Evolutionary conservation across 2,113 vertebrate species (phyloP).

Genomic region (Corythoichthys haematopterus): DNA sequence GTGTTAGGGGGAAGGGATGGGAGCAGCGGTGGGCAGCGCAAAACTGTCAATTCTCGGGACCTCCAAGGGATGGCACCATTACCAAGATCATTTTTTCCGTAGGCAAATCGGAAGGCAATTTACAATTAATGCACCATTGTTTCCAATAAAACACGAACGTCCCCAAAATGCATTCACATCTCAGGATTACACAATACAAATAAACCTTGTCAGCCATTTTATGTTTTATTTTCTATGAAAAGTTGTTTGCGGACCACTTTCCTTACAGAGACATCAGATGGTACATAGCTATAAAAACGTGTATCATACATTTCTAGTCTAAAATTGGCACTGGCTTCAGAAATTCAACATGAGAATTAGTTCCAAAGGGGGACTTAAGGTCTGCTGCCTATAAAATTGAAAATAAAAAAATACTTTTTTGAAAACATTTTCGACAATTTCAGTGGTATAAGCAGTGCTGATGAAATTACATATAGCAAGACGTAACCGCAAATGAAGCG

Average conservation of each 20-base stretch:
- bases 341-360: neutral
- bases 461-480: conserved; percentile 1
- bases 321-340: conserved; percentile 38
- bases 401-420: neutral
- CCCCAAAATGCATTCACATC: neutral
- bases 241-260: neutral
- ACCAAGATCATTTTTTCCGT: conserved; percentile 14
- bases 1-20: conserved; percentile 25
- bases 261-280: neutral
- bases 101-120: neutral
- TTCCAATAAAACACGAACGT: neutral
- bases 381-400: neutral
- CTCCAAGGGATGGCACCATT: conserved; percentile 62
- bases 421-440: conserved; percentile 1
- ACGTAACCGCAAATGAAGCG: neutral
- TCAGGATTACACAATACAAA: neutral
- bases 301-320: conserved; percentile 15
- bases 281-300: conserved; percentile 18
- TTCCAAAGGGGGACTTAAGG: neutral
- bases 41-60: conserved; percentile 18
- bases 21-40: conserved; percentile 20
- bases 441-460: conserved; percentile 38
- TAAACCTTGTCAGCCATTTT: neutral
- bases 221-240: conserved; percentile 5
- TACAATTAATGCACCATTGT: neutral